Evolutionary conservation across 2,888 invertebrate species (phyloP), one percentile per base, ranked within the genome.

Genomic region (Lithophane semibrunnea): DNA sequence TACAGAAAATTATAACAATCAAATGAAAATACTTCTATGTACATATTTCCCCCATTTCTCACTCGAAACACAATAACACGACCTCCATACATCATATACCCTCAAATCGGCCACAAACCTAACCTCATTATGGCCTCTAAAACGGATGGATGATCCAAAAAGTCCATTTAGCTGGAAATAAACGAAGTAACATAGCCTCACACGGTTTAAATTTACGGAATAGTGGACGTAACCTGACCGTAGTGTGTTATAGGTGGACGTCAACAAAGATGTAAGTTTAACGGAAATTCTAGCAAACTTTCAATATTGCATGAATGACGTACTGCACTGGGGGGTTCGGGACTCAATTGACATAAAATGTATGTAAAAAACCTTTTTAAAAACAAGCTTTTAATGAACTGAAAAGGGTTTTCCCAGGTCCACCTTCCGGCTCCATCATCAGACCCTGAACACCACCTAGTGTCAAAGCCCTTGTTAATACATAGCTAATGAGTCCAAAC

Each of bases 141-240:
- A 83, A 69, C 42, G 13, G 66, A 81, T 81, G 71, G 73, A 86
- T 83, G 70, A 64, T 66, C 77, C 73, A 49, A 60, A 79, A 77
- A 49, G 47, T 10, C 67, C 86, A 79, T 87, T 73, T 86, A 69
- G 67, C 49, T 66, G 42, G 56, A 54, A 79, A 86, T 81, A 81
- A 85, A 81, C 76, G 70, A 83, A 85, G 78, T 76, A 75, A 75
- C 69, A 49, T 54, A 13, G 42, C 56, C 61, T n/a, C 21, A 60
- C 42, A 66, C 21, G 54, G 54, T 71, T 86, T 69, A 78, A 72
- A 72, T 79, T 75, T 54, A 80, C 82, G 77, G 58, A 66, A 79
- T 68, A 42, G 77, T 76, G 29, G 18, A 72, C 79, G 24, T 65
- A 52, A 60, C 65, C 73, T 60, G 52, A 66, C 85, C 68, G 16